A percentile compares a stretch with the other conserved stretches of the same genome.
phyloP scores from a whole-genome alignment of 2,888 invertebrate genomes.

The Drosophila multiciliata region DNA sequence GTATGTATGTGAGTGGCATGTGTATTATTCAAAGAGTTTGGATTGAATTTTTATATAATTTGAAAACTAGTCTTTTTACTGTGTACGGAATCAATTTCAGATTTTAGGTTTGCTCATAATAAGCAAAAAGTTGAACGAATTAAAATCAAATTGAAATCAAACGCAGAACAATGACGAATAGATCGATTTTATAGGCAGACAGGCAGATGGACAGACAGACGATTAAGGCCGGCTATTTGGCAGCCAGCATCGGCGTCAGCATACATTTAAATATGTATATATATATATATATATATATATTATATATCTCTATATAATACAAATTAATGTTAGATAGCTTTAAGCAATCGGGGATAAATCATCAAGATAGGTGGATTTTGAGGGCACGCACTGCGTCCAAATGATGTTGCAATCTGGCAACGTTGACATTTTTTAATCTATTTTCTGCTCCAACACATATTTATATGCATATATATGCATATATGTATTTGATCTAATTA shows the following conservation, averaged over 20 bases:
- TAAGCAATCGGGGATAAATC: constrained; percentile 11
- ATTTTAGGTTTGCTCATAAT: not conserved
- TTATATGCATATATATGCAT: not conserved
- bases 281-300: constrained; percentile 4
- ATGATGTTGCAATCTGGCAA: constrained; percentile 38
- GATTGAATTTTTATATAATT: not conserved
- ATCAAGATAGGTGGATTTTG: constrained; percentile 25
- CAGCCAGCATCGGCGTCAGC: constrained; percentile 67
- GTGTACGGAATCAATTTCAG: not conserved
- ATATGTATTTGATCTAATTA: constrained; percentile 41
- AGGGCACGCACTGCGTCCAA: constrained; percentile 45
- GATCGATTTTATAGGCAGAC: constrained; percentile 43
- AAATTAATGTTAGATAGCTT: not conserved
- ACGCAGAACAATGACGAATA: constrained; percentile 74
- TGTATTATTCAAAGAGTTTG: not conserved
- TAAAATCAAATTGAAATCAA: constrained; percentile 24
- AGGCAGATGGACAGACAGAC: constrained; percentile 25
- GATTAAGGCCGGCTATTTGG: constrained; percentile 63
- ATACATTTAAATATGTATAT: constrained; percentile 13
- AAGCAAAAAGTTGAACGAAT: not conserved
- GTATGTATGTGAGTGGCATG: not conserved
- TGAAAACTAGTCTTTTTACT: not conserved
- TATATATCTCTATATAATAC: not conserved
- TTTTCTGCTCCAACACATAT: constrained; percentile 10
- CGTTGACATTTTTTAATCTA: not conserved